phyloP scores from a whole-genome alignment of 2,113 vertebrate species.

The Rhipidura dahli region DNA sequence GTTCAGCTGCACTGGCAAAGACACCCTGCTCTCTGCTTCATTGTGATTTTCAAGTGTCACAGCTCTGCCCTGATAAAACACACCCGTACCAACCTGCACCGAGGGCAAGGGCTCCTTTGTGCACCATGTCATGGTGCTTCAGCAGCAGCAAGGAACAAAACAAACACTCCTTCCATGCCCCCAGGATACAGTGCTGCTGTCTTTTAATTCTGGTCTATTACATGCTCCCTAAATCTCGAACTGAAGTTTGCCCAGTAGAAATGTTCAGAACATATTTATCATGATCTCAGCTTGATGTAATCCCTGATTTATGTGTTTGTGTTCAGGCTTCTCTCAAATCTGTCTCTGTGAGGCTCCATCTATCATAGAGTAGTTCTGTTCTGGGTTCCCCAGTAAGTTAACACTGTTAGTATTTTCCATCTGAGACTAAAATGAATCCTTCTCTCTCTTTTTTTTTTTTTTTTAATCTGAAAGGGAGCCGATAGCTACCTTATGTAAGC shows the following conservation, averaged over 20 bases:
- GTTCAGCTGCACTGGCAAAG: background rate
- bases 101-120: background rate
- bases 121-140: background rate
- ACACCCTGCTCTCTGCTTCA: background rate
- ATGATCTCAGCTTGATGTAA: constrained; percentile 54
- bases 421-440: background rate
- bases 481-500: background rate
- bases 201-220: constrained; percentile 62
- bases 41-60: background rate
- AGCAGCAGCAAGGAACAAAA: background rate
- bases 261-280: constrained; percentile 65
- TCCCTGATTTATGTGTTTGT: constrained; percentile 66
- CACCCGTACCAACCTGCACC: background rate
- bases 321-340: constrained; percentile 48
- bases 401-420: background rate
- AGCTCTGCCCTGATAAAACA: background rate
- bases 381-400: constrained; percentile 10
- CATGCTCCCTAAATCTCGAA: constrained; percentile 11
- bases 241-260: constrained; percentile 48
- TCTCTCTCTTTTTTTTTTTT: background rate
- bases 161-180: background rate
- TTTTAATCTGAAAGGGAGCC: background rate
- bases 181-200: background rate
- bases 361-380: constrained; percentile 21
- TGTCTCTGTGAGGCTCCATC: constrained; percentile 48